Evolutionary conservation across 2,797 vertebrate genomes (phyloP), one percentile per base, ranked within the genome.

Genomic region (Eleutherodactylus coqui): DNA sequence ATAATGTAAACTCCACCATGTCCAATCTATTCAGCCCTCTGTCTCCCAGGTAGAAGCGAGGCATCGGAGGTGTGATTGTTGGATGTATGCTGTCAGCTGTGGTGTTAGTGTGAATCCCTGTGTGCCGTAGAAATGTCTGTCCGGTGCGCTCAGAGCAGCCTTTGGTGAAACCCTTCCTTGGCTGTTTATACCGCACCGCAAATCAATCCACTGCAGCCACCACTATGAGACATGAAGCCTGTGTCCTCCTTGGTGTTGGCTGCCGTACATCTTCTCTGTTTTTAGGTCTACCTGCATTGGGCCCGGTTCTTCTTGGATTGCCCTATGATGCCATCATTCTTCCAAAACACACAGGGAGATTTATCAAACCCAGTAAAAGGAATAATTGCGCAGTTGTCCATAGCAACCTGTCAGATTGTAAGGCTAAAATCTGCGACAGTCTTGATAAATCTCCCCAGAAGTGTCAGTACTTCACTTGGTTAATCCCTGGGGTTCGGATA

Each of bases 151-250:
- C 86, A 87, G 86, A 87, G 86, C 86, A 34, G 86, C 67, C 55
- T 53, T 13, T 41, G 82, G 86, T 43, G 82, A 87, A 27, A n/a
- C 55, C 32, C 24, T 73, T 55, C 76, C 76, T 73, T 64, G 82
- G 86, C 82, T 84, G 86, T 87, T 87, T 87, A 87, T 87, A 87
- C 82, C 86, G 51, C 82, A 87, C 86, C 86, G 7, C 13, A 87
- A 1, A 87, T 19, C 24, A 84, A 84, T 27, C 5, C 14, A 6
- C 29, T 84, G 86, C 75, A 64, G 67, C 51, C 10, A 8, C 21
- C 38, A 13, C 17, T 16, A 60, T 43, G 82, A 55, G n/a, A 13
- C 82, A 32, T 53, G 14, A 75, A 75, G 24, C 6, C 17, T 11
- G 47, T 79, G 75, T 45, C 32, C 3, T 80, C 75, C 51, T 49